A percentile compares a stretch with the other conserved stretches of the same genome.
These are phyloP conservation scores for Drosophila tristis DNA, from an alignment of 1,140 invertebrate species.

Conservation along the genomic window DNA sequence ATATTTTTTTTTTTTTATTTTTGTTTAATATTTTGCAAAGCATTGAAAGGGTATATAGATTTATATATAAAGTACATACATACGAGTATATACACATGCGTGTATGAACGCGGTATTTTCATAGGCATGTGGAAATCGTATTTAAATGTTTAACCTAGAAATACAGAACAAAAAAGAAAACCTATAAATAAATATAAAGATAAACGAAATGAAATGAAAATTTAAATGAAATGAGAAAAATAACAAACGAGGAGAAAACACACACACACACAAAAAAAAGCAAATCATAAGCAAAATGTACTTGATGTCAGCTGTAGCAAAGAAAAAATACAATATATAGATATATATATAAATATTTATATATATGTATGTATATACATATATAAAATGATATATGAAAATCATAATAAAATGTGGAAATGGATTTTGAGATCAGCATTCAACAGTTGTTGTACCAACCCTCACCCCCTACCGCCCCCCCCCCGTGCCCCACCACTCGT, in stretches of 20 bases:
- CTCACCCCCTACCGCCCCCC: too few relatives aligned
- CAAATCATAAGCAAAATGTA: slow-evolving; percentile 75
- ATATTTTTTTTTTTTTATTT: slow-evolving; percentile 17
- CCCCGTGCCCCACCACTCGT: too few relatives aligned
- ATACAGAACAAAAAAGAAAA: slow-evolving; percentile 37
- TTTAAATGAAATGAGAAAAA: slow-evolving; percentile 10
- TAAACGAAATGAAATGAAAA: slow-evolving; percentile 33
- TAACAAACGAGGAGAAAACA: slow-evolving; percentile 1
- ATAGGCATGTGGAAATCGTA: slow-evolving; percentile 67
- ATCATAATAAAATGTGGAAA: slow-evolving; percentile 55
- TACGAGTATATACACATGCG: slow-evolving; percentile 42
- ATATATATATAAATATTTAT: slow-evolving; percentile 14
- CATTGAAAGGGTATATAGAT: slow-evolving; percentile 71
- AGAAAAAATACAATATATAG: slow-evolving; percentile 37
- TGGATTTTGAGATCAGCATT: slow-evolving; percentile 29
- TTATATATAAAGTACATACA: slow-evolving; percentile 52
- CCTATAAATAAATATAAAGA: slow-evolving; percentile 34
- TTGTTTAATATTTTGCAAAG: slow-evolving; percentile 63
- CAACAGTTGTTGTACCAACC: slow-evolving; percentile 32
- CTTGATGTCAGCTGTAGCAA: slow-evolving; percentile 79
- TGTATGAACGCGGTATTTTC: slow-evolving; percentile 71
- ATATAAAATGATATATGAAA: slow-evolving; percentile 18
- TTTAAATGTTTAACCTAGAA: slow-evolving; percentile 77
- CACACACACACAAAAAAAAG: slow-evolving; percentile 19
- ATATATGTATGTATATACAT: slow-evolving; percentile 25